Evolutionary conservation across 2,113 vertebrate species (phyloP).

Genomic region (Toxotes chatareus): DNA sequence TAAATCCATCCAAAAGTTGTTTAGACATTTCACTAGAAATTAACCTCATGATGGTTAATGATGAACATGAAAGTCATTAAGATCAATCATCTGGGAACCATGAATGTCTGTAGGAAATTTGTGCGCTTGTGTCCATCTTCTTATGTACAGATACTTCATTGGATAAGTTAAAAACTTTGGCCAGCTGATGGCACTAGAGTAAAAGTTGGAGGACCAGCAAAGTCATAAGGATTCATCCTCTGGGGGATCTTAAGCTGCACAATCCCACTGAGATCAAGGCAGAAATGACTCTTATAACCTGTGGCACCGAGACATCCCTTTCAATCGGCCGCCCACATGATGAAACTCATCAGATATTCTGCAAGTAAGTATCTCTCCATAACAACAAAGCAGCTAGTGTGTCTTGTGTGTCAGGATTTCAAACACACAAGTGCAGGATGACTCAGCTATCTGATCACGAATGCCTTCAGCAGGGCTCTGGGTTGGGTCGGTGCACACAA

Average conservation of each 20-base stretch:
- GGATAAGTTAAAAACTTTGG: not conserved
- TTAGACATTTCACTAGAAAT: too few species aligned
- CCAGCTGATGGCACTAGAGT: not conserved
- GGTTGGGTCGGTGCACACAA: slow-evolving; percentile 29
- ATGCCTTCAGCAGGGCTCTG: slow-evolving; percentile 23
- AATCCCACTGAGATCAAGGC: slow-evolving; percentile 6
- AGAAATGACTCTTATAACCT: not conserved
- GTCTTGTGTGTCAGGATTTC: slow-evolving; percentile 21
- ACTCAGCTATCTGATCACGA: slow-evolving; percentile 63
- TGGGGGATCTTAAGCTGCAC: not conserved
- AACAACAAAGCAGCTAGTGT: not conserved
- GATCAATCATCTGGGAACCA: not conserved
- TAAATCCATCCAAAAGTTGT: too few species aligned
- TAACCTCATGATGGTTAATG: too few species aligned
- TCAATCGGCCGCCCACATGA: slow-evolving; percentile 1
- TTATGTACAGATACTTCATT: not conserved
- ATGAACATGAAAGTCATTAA: not conserved
- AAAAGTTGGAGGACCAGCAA: not conserved
- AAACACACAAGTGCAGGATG: slow-evolving; percentile 51
- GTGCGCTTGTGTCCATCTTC: not conserved
- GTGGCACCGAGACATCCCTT: not conserved
- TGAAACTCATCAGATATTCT: slow-evolving; percentile 6
- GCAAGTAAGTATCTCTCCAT: not conserved
- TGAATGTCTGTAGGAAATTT: not conserved
- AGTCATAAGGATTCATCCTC: not conserved